Evolutionary conservation across 1,140 invertebrate genomes (phyloP).

Genomic region (Olivierus martensii): DNA sequence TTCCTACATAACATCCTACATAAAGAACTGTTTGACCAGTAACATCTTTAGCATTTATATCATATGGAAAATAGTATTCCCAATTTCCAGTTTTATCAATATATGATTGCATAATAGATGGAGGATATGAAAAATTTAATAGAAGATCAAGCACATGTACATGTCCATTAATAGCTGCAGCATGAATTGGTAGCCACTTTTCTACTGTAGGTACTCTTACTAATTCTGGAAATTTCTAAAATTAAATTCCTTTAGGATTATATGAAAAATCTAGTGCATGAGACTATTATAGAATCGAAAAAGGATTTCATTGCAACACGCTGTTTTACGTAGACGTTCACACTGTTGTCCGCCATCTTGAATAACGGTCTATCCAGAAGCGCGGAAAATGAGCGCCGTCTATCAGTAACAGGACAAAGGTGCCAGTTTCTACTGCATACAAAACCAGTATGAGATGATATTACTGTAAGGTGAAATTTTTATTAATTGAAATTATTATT

Average conservation of each 20-base stretch:
- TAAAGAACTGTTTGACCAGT: conserved; percentile 81
- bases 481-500: too few relatives aligned
- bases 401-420: too few relatives aligned
- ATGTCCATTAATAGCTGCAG: conserved; percentile 78
- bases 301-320: too few relatives aligned
- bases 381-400: too few relatives aligned
- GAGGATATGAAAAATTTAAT: conserved; percentile 68
- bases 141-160: conserved; percentile 55
- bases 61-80: conserved; percentile 75
- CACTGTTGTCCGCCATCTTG: too few relatives aligned
- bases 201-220: conserved; percentile 57
- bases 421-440: too few relatives aligned
- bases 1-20: conserved; percentile 68
- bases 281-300: too few relatives aligned
- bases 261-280: not conserved
- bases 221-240: conserved; percentile 45
- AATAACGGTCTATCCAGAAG: too few relatives aligned
- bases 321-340: too few relatives aligned
- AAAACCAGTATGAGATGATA: too few relatives aligned
- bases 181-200: conserved; percentile 81
- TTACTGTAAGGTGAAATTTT: too few relatives aligned
- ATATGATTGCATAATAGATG: conserved; percentile 47
- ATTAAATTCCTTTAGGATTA: conserved; percentile 11
- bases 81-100: conserved; percentile 51
- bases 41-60: conserved; percentile 77